Conservation (phyloP, 2,113 vertebrate species). For the Chaenogobius annularis region DNA sequence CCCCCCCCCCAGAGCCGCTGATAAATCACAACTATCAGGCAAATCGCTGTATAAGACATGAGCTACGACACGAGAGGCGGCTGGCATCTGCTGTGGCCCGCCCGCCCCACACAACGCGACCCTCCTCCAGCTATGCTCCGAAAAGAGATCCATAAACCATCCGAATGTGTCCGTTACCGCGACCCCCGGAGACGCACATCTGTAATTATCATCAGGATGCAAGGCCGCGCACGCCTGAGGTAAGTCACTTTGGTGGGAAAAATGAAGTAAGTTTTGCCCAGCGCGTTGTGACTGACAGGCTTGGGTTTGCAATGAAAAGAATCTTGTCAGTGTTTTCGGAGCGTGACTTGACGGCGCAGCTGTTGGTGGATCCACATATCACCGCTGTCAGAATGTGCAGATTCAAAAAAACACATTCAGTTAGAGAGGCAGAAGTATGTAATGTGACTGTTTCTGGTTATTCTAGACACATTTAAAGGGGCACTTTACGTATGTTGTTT, state of each 20-base stretch:
- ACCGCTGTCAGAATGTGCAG: background rate
- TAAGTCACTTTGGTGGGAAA: constrained; percentile 41
- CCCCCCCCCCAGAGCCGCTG: constrained; percentile 44
- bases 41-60: constrained; percentile 62
- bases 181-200: constrained; percentile 74
- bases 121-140: constrained; percentile 48
- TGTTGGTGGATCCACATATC: background rate
- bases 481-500: background rate
- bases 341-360: constrained; percentile 19
- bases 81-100: constrained; percentile 71
- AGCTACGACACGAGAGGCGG: constrained; percentile 55
- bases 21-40: constrained; percentile 73
- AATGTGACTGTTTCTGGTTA: background rate
- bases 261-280: constrained; percentile 72
- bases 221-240: constrained; percentile 28
- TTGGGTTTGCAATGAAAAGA: constrained; percentile 28
- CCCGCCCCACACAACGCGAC: constrained; percentile 37
- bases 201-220: constrained; percentile 68
- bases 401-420: background rate
- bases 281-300: constrained; percentile 17
- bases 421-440: background rate
- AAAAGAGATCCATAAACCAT: constrained; percentile 63
- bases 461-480: background rate
- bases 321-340: constrained; percentile 9
- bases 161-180: constrained; percentile 42